Base-by-base conservation (phyloP, 2,888 invertebrate genomes). In the Junonia oenone region DNA sequence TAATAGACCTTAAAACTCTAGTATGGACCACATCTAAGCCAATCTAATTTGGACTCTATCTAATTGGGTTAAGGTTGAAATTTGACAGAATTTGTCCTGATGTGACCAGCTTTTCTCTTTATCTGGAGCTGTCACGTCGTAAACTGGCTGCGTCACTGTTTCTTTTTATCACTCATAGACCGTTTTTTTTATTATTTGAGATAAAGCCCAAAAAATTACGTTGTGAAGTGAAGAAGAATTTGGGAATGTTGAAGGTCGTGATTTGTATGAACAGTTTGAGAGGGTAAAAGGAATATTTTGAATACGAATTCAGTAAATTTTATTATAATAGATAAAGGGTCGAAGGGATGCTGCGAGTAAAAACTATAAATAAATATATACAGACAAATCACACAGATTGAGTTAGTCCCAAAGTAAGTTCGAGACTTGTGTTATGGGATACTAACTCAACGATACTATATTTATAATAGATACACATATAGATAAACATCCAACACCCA, bases 131-230 rank as follows among this genome's bases (percentile, higher is more conserved):
- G 46, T 33, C 53, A 54, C 40, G n/a, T 54, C 53, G 47, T 54
- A 54, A 54, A 48, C 14, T 15, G 47, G 14, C 33, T 11, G 43
- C 48, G 47, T 49, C 51, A 52, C 45, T 49, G 40, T 51, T 51
- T 54, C 40, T 47, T 54, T 54, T 54, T 48, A 48, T 45, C 54
- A 49, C 51, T 51, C 29, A 53, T 47, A 47, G 51, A 51, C 37
- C 37, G 51, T 48, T 55, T 52, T 22, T n/a, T 22, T 58, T 55
- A 58, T 48, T 51, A 55, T 58, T 51, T 31, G n/a, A 45, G 58
- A 58, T 58, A 55, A 45, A 26, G 43, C 19, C 37, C 37, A 52
- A 58, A 55, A 40, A 40, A 40, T 19, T 17, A 19, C 11, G 19
- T 2, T 4, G n/a, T n/a, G n/a, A n/a, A n/a, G n/a, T 0, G 2